Percentiles rank a stretch among this genome's conserved stretches.
phyloP scores from a whole-genome alignment of 2,113 vertebrate species.

The Gallinago jamesoni region DNA sequence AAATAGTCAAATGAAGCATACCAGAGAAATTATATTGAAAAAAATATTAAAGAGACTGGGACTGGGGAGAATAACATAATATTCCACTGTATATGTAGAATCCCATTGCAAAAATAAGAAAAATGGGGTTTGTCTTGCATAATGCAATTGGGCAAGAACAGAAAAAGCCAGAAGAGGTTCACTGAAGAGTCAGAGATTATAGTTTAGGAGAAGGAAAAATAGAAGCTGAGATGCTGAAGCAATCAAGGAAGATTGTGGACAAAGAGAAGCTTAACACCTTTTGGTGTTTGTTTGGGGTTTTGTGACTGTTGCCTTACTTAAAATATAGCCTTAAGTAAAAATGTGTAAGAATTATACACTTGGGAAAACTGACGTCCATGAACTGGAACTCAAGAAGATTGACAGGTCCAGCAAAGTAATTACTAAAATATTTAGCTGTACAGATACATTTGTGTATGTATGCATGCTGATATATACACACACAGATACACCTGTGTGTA shows the following conservation, averaged over 20 bases:
- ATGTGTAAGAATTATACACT: not conserved
- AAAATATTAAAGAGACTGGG: not conserved
- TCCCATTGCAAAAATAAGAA: not conserved
- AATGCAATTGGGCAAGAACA: not conserved
- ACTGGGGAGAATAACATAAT: not conserved
- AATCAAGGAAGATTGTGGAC: not conserved
- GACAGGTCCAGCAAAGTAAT: not conserved
- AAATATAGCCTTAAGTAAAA: not conserved
- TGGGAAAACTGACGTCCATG: not conserved
- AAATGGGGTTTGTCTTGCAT: not conserved
- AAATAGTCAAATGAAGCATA: not conserved
- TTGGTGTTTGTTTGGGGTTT: not conserved
- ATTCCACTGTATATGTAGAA: not conserved
- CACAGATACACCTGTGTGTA: fast-evolving
- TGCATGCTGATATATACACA: not conserved
- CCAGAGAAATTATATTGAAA: not conserved
- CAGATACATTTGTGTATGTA: not conserved
- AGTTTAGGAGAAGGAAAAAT: not conserved
- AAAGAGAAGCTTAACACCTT: not conserved
- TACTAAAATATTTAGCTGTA: not conserved
- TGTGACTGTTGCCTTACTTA: not conserved
- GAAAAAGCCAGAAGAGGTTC: not conserved
- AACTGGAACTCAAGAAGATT: not conserved
- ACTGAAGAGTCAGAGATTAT: not conserved
- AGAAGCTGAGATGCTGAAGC: not conserved